These are phyloP conservation scores for Trachelus stipa DNA, from an alignment of 2,888 invertebrate species.

Conservation along the genomic window DNA sequence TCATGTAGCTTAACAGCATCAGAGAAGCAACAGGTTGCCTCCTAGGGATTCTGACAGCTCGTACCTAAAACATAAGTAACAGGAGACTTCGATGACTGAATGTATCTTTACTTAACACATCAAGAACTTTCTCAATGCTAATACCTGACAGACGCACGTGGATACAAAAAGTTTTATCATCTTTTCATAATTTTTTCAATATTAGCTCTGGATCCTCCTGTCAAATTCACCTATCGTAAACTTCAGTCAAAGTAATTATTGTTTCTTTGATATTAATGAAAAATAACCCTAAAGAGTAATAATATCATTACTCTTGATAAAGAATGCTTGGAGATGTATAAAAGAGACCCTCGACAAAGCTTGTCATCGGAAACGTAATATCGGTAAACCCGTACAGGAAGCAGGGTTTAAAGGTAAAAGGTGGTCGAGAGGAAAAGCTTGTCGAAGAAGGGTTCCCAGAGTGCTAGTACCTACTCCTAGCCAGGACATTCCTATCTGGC, in stretches of 20 bases:
- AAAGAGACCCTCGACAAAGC: background rate
- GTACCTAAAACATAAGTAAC: background rate
- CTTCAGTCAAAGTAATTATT: background rate
- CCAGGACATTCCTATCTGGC: background rate
- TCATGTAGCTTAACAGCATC: background rate
- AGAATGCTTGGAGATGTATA: background rate
- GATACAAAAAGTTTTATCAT: background rate
- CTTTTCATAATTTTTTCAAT: background rate
- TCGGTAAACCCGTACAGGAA: background rate
- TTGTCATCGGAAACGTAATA: background rate
- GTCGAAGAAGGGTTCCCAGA: slow-evolving; percentile 14
- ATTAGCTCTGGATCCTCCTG: background rate
- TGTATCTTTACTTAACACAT: too few species aligned
- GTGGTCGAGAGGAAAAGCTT: slow-evolving; percentile 31
- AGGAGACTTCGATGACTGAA: background rate
- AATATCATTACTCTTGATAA: background rate
- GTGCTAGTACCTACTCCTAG: background rate
- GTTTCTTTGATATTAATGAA: background rate
- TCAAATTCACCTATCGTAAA: background rate
- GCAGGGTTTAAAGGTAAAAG: background rate
- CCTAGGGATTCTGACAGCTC: background rate
- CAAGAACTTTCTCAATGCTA: background rate
- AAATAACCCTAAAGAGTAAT: background rate
- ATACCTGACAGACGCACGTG: background rate
- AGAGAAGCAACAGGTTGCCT: slow-evolving; percentile 6